These are phyloP conservation scores for Sciurus niger DNA, from an alignment of 2,113 vertebrate species.

Conservation along the genomic window DNA sequence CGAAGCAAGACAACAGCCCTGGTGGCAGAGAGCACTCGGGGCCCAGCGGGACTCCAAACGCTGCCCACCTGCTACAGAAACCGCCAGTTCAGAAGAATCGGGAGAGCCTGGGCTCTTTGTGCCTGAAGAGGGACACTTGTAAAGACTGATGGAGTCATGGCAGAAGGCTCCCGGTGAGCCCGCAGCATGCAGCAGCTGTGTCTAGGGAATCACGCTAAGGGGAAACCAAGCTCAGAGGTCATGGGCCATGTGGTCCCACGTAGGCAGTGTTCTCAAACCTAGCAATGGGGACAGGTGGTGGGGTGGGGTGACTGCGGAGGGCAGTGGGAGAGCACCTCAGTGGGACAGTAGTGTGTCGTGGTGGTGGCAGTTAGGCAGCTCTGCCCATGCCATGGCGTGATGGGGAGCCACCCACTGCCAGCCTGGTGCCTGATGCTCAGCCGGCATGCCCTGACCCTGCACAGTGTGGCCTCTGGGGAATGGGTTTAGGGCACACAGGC, in stretches of 20 bases:
- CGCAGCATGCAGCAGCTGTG: not conserved
- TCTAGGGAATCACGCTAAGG: not conserved
- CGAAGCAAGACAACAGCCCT: fast-evolving
- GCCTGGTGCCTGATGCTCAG: not conserved
- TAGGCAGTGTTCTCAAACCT: not conserved
- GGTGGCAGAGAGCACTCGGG: fast-evolving
- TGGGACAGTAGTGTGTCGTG: not conserved
- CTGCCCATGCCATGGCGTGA: fast-evolving
- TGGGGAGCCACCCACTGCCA: not conserved
- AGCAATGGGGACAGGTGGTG: not conserved
- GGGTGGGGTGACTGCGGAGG: not conserved
- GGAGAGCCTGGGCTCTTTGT: too few relatives aligned
- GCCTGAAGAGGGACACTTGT: not conserved
- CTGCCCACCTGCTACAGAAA: not conserved
- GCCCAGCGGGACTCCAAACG: not conserved
- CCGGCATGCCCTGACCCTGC: not conserved
- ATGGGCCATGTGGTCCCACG: fast-evolving
- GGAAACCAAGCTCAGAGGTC: not conserved
- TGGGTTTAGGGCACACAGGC: fast-evolving
- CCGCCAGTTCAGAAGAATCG: not conserved
- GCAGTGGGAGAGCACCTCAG: fast-evolving
- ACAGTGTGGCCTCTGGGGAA: not conserved
- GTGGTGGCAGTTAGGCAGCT: not conserved
- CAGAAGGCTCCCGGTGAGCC: not conserved
- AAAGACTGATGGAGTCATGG: fast-evolving